Base-by-base conservation (phyloP, 2,888 invertebrate species). In the Ennomos fuscantarius region DNA sequence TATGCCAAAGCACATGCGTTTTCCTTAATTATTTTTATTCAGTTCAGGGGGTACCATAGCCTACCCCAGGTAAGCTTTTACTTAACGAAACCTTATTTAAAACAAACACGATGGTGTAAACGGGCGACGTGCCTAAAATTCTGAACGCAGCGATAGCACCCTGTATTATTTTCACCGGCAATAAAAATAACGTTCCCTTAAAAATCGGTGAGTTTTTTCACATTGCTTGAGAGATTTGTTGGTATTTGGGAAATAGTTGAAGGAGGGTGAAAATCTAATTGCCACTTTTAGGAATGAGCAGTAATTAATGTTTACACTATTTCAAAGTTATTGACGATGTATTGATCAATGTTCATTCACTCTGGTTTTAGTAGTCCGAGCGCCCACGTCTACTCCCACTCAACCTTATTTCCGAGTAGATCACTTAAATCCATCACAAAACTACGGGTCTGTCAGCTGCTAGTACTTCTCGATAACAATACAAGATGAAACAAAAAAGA, bases 21-120 rank as follows among this genome's bases (percentile, higher is more conserved):
- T 82, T 74, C 78, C 82, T 82, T 83, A 87, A 87, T 87, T n/a
- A 24, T 87, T 89, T 89, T 87, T 81, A 88, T 86, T 86, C 85
- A 79, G 72, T 79, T 75, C 82, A 73, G 78, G 73, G 79, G 79
- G 75, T 70, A 67, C 75, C 61, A 24, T 24, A 6, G 68, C 76
- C 68, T 82, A 82, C 82, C 84, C 64, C 54, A 81, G 81, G 87
- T 85, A 88, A 86, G 79, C 86, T 87, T 89, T 87, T 85, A 86
- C 87, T 88, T 87, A 88, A 80, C 81, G 76, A 79, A 85, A 86
- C 86, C 87, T 89, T 88, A 89, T 89, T 90, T 88, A 89, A 89
- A 89, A 87, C 86, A 89, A 90, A 89, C 89, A 89, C 79, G 76
- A 74, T 77, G 81, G 86, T 84, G 87, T 87, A 86, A 89, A 87